Evolutionary conservation across 2,888 invertebrate species (phyloP).

Genomic region (Oegoconia quadripuncta): DNA sequence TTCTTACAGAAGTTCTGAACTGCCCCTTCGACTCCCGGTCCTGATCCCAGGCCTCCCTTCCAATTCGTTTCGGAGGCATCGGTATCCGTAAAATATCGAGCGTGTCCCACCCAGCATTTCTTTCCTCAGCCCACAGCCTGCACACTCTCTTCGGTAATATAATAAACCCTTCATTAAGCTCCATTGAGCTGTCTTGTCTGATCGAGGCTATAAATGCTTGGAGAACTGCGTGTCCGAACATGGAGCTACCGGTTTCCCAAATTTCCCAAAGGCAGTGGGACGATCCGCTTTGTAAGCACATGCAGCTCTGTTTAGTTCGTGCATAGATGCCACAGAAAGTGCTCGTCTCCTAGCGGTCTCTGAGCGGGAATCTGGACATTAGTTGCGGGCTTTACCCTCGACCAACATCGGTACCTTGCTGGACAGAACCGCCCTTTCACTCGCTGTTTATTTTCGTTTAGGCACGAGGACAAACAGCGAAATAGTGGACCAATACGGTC

Average conservation of each 20-base stretch:
- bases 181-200: neutral
- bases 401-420: neutral
- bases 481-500: neutral
- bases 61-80: neutral
- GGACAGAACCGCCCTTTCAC: neutral
- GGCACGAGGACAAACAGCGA: neutral
- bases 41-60: neutral
- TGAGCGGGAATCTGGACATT: too few species aligned
- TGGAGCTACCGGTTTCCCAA: neutral
- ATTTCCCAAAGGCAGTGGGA: neutral
- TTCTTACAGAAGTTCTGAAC: neutral
- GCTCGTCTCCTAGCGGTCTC: conserved; percentile 5
- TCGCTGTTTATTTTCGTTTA: neutral
- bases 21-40: neutral
- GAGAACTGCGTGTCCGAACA: neutral
- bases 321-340: neutral
- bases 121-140: neutral
- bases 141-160: neutral
- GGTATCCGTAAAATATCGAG: neutral
- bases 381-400: neutral
- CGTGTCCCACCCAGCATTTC: neutral
- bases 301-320: neutral
- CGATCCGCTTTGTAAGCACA: neutral
- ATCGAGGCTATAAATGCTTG: neutral
- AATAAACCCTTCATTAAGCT: neutral